phyloP scores from a whole-genome alignment of 2,113 vertebrate genomes.

The Leucopternis melanops region DNA sequence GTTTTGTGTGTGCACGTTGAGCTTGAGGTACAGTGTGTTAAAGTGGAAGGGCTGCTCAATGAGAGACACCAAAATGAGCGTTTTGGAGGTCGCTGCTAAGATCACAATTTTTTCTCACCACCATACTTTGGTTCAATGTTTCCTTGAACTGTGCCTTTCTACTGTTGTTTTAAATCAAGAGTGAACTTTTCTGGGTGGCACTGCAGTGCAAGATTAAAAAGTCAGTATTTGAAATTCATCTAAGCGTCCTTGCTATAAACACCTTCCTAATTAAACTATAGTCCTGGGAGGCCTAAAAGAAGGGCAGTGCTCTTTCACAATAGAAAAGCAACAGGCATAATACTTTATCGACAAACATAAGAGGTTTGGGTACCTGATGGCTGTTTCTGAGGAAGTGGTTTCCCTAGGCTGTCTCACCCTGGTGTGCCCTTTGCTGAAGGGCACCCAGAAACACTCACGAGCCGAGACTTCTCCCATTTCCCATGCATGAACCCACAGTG shows the following conservation, averaged over 20 bases:
- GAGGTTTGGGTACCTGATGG: not conserved
- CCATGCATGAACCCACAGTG: accelerated
- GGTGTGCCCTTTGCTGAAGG: not conserved
- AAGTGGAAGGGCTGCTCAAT: too few relatives aligned
- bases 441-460: not conserved
- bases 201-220: not conserved
- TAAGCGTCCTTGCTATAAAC: not conserved
- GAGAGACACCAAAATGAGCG: too few relatives aligned
- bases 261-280: not conserved
- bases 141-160: not conserved
- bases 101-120: accelerated
- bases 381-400: accelerated
- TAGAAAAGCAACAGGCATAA: too few relatives aligned
- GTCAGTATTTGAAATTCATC: not conserved
- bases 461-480: too few relatives aligned
- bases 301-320: too few relatives aligned
- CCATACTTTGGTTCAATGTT: accelerated
- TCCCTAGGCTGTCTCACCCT: not conserved
- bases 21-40: too few relatives aligned
- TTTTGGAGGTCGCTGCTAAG: not conserved
- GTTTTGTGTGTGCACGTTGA: accelerated
- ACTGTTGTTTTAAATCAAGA: not conserved
- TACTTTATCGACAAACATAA: not conserved
- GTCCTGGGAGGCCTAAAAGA: not conserved
- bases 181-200: not conserved